Conservation (phyloP, 30 jellyfish, hydroid and myxozoan genomes). For the Cassiopea xamachana region DNA sequence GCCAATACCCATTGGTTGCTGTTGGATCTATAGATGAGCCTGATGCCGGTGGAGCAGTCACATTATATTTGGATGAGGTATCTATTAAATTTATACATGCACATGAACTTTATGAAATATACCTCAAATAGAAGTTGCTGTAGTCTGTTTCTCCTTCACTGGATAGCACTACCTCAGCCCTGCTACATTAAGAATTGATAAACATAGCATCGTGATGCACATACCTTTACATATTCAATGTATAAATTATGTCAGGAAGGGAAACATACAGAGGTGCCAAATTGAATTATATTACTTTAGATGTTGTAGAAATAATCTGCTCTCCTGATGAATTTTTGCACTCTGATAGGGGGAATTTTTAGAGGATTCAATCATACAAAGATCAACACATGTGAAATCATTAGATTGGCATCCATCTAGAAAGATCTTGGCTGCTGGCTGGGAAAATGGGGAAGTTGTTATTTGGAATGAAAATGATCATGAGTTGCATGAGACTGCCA, state of each 20-base stretch:
- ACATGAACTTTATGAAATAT: too few species aligned
- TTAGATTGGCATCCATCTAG: slow-evolving; percentile 95
- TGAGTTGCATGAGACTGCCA: slow-evolving; percentile 86
- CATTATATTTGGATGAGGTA: slow-evolving; percentile 96
- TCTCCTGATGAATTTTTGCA: neutral
- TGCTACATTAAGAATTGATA: too few species aligned
- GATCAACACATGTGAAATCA: slow-evolving; percentile 61
- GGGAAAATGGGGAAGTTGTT: slow-evolving; percentile 90
- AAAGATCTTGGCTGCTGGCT: slow-evolving; percentile 91
- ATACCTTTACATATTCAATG: too few species aligned
- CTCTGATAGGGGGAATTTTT: slow-evolving; percentile 82
- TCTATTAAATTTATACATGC: neutral
- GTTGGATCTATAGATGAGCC: slow-evolving; percentile 80
- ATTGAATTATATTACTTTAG: too few species aligned
- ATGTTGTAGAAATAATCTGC: too few species aligned
- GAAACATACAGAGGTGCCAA: too few species aligned
- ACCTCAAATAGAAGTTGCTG: neutral
- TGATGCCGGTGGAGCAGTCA: slow-evolving; percentile 75
- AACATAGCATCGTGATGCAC: too few species aligned
- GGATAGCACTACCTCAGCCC: too few species aligned
- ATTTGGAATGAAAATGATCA: slow-evolving; percentile 97
- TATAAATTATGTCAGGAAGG: too few species aligned
- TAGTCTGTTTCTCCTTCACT: too few species aligned
- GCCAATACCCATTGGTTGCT: slow-evolving; percentile 84
- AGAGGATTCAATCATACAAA: slow-evolving; percentile 83